Evolutionary conservation across 2,888 invertebrate genomes (phyloP), one percentile per base, ranked within the genome.

Genomic region (Macrophya alboannulata): DNA sequence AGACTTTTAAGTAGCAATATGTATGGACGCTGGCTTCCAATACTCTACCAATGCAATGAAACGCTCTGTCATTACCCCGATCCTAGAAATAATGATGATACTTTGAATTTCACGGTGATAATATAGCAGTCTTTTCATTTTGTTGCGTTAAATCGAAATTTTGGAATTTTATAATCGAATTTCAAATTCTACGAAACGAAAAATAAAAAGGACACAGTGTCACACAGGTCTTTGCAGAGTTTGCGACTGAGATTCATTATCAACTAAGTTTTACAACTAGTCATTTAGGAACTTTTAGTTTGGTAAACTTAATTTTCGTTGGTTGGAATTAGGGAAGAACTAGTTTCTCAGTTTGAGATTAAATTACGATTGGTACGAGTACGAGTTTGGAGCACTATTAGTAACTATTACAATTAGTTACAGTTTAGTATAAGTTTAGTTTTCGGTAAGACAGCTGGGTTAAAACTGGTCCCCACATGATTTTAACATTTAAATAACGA

Each of bases 1-100:
- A 88, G 90, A 87, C 89, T 90, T 92, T 91, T 92, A 92, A 92
- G 90, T 91, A 91, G 91, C 92, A 92, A 92, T 92, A 92, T 92
- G 90, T 92, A 92, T 92, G 92, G 90, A 90, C 89, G 90, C 88
- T 84, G 72, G 72, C 74, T 65, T 85, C 71, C 81, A 9, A 77
- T 77, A 77, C 77, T 37, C 21, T n/a, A n/a, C 0, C 45, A 21
- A 74, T 45, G 72, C 21, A 74, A 74, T 45, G 21, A 37, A 68
- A 68, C 37, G 68, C 17, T 45, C 45, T 21, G 43, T 45, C 45
- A 74, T 74, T 74, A 74, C 0, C 45, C 25, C 9, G 74, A 74
- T 74, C 77, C 37, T n/a, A 10, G 51, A 31, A 31, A 77, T 77
- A 51, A 51, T 55, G 15, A 37, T 3, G 21, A 37, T 17, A 55